These are phyloP conservation scores for Hydrocynus forskahlii DNA, from an alignment of 2,797 vertebrate species.

Conservation along the genomic window DNA sequence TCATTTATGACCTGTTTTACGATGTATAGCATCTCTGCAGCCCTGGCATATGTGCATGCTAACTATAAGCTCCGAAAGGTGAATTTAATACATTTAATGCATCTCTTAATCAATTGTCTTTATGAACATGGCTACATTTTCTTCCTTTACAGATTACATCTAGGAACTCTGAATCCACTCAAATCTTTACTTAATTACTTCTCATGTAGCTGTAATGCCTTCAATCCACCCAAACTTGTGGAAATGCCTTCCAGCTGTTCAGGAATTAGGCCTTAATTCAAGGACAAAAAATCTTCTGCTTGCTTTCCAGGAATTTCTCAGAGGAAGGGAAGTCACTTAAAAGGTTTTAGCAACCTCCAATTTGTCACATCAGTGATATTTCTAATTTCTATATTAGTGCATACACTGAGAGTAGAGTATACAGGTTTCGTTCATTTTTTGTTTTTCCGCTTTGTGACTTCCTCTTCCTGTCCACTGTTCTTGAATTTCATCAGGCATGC, in stretches of 20 bases:
- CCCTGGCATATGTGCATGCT: not conserved
- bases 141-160: not conserved
- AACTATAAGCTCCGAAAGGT: not conserved
- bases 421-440: not conserved
- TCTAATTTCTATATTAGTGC: constrained; percentile 14
- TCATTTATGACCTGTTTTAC: not conserved
- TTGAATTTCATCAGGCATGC: not conserved
- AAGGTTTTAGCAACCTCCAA: not conserved
- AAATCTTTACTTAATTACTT: constrained; percentile 7
- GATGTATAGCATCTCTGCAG: not conserved
- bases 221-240: not conserved
- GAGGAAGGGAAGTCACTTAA: not conserved
- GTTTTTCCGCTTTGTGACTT: not conserved
- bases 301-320: constrained; percentile 24
- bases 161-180: not conserved
- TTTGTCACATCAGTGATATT: constrained; percentile 5
- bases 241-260: constrained; percentile 22
- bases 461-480: not conserved
- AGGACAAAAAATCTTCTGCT: constrained; percentile 17
- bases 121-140: not conserved
- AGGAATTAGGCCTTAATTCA: constrained; percentile 18
- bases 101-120: not conserved
- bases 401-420: not conserved
- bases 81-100: not conserved
- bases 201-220: constrained; percentile 10